A percentile compares a stretch with the other conserved stretches of the same genome.
Evolutionary conservation across 2,888 invertebrate species (phyloP).

Genomic region (Stomorhina lunata): DNA sequence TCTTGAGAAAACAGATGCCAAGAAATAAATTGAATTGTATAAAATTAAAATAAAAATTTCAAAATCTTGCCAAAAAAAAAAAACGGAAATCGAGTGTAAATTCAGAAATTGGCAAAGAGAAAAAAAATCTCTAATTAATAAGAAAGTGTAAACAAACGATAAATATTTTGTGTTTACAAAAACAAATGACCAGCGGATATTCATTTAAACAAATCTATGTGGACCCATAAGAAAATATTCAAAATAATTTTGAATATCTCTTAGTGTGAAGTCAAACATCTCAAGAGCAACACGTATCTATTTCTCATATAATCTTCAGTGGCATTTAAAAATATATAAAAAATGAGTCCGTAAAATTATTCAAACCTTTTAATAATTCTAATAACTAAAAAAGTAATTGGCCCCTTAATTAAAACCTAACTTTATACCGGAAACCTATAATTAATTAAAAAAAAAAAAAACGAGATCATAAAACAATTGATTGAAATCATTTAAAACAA

Average conservation of each 20-base stretch:
- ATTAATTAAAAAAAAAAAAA: background rate
- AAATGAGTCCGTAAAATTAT: slow-evolving; percentile 12
- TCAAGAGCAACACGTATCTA: slow-evolving; percentile 22
- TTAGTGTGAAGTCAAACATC: slow-evolving; percentile 24
- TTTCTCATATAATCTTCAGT: background rate
- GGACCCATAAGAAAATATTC: slow-evolving; percentile 5
- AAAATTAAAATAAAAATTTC: background rate
- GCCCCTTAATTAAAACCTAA: background rate
- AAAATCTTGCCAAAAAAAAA: background rate
- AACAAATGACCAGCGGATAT: background rate
- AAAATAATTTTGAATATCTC: slow-evolving; percentile 4
- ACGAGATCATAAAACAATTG: background rate
- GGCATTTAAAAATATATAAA: slow-evolving; percentile 24
- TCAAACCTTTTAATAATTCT: slow-evolving; percentile 3
- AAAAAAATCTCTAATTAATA: background rate
- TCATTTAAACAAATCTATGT: background rate
- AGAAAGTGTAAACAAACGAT: background rate
- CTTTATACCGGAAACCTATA: slow-evolving; percentile 38
- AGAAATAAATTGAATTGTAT: background rate
- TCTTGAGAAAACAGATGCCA: background rate
- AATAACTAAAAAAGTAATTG: slow-evolving; percentile 2
- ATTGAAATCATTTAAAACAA: background rate
- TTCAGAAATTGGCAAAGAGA: slow-evolving; percentile 31
- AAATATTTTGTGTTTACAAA: background rate
- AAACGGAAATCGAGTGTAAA: no score